phyloP scores from a whole-genome alignment of 2,113 vertebrate species.

The Nothobranchius furzeri region DNA sequence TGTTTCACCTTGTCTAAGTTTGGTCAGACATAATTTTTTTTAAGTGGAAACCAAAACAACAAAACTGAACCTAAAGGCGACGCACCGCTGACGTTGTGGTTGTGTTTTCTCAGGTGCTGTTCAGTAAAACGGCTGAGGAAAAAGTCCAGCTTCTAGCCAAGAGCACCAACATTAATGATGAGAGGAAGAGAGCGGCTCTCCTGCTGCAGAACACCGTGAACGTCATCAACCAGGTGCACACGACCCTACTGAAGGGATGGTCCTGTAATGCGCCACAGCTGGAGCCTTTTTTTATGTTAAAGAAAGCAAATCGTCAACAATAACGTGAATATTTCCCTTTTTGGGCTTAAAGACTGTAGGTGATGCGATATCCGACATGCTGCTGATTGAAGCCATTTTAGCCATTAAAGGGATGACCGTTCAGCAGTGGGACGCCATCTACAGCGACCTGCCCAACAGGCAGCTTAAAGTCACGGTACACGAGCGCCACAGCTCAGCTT shows the following conservation, averaged over 20 bases:
- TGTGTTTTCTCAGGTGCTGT: conserved; percentile 82
- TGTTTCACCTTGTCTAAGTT: no score
- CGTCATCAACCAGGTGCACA: conserved; percentile 90
- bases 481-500: neutral
- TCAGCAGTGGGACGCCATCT: conserved; percentile 91
- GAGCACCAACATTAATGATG: conserved; percentile 70
- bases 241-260: neutral
- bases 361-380: conserved; percentile 93
- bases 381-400: conserved; percentile 91
- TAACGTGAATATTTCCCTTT: neutral
- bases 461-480: conserved; percentile 93
- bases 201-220: conserved; percentile 86
- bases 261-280: no score
- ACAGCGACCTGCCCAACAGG: conserved; percentile 89
- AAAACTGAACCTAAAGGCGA: no score
- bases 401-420: conserved; percentile 84
- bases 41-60: no score
- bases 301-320: neutral
- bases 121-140: conserved; percentile 86
- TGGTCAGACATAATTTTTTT: no score
- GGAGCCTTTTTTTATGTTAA: neutral
- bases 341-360: conserved; percentile 84
- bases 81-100: no score
- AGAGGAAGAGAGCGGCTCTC: conserved; percentile 82
- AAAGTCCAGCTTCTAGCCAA: conserved; percentile 83